Conservation (phyloP, 2,888 invertebrate species). For the Drosophila phalerata region DNA sequence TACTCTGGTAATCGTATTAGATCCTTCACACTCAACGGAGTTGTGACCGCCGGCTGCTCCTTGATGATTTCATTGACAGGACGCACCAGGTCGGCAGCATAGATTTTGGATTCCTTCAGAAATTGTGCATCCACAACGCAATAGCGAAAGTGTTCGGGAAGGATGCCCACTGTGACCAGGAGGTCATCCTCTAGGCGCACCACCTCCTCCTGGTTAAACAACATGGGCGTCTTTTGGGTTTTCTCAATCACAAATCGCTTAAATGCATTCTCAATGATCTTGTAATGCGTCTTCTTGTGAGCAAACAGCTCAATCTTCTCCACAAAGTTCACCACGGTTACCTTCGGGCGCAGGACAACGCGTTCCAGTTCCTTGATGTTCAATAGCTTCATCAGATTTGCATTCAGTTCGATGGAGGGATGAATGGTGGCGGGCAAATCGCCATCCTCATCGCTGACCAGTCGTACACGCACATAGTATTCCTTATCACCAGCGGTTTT, state of each 20-base stretch:
- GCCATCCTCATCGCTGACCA: slow-evolving; percentile 67
- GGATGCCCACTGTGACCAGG: slow-evolving; percentile 83
- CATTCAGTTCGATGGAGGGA: slow-evolving; percentile 84
- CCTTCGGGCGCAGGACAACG: slow-evolving; percentile 82
- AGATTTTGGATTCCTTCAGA: slow-evolving; percentile 84
- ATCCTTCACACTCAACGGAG: slow-evolving; percentile 82
- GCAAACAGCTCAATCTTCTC: slow-evolving; percentile 85
- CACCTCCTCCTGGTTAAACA: slow-evolving; percentile 85
- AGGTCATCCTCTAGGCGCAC: slow-evolving; percentile 83
- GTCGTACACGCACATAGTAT: slow-evolving; percentile 81
- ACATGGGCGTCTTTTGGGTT: slow-evolving; percentile 79
- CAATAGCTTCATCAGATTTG: slow-evolving; percentile 83
- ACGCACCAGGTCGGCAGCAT: slow-evolving; percentile 85
- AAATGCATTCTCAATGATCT: slow-evolving; percentile 85
- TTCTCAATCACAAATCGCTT: slow-evolving; percentile 84
- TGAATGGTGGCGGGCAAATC: slow-evolving; percentile 82
- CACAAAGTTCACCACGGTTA: slow-evolving; percentile 84
- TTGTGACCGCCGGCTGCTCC: slow-evolving; percentile 63
- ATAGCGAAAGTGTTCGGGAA: slow-evolving; percentile 85
- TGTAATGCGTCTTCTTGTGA: slow-evolving; percentile 83
- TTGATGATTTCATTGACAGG: slow-evolving; percentile 87
- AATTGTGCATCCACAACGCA: slow-evolving; percentile 85
- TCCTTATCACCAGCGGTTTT: slow-evolving; percentile 79
- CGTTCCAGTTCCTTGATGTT: slow-evolving; percentile 83
- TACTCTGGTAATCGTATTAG: slow-evolving; percentile 83